Evolutionary conservation across 2,888 invertebrate species (phyloP), one percentile per base, ranked within the genome.

Genomic region (Falcaria lacertinaria): DNA sequence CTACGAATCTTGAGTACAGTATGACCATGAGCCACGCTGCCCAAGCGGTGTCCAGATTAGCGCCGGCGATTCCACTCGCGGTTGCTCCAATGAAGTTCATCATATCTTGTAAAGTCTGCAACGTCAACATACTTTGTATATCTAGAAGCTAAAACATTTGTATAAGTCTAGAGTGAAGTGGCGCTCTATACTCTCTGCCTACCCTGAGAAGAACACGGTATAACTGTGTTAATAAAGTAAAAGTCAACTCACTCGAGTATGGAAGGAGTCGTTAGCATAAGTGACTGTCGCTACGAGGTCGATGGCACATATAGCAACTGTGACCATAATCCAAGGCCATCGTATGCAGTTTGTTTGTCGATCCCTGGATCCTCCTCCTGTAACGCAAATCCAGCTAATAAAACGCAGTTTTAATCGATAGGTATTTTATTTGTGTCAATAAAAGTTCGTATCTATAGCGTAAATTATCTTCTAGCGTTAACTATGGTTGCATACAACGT

Each of bases 11-110:
- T 0, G 85, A 82, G 55, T 88, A 90, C 2, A 91, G 39, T 8
- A 88, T 65, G 2, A 81, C 80, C 80, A 91, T 84, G 6, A 84
- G 51, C 66, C 90, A 79, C 0, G 90, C 63, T 0, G 87, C 72
- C 70, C 69, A 67, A 0, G 64, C 41, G 0, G 85, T 84, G 54
- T 75, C 59, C 2, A 82, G 46, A 2, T 67, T 51, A 1, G 48
- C 47, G 22, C 60, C 69, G 0, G 73, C 76, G 0, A 66, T 52
- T 0, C 84, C 86, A 15, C 72, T 82, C 0, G 60, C 67, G 0
- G 60, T 55, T 0, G 71, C 86, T 0, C 72, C 77, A 17, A 84
- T 72, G 47, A 73, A 82, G 5, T 68, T 57, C 67, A 80, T 74
- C 15, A 80, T 62, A 0, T 80, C 79, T 1, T 56, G 48, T 6